Evolutionary conservation across 2,797 vertebrate species (phyloP).

Genomic region (Cynodonichthys magdalenae): DNA sequence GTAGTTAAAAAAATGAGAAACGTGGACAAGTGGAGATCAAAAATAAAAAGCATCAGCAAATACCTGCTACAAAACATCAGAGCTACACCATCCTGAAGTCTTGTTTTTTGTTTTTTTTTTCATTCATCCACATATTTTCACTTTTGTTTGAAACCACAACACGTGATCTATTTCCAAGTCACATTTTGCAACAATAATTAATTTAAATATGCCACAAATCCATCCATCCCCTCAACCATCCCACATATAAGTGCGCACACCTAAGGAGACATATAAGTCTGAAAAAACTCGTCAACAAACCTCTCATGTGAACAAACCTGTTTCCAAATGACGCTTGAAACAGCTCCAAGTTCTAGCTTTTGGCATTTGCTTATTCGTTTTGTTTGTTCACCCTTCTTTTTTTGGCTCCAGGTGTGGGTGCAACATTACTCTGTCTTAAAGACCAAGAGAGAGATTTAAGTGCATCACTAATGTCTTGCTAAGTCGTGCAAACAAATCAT

Average conservation of each 20-base stretch:
- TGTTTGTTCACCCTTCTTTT: constrained; percentile 16
- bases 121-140: neutral
- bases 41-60: no score
- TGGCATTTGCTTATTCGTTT: constrained; percentile 6
- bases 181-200: constrained; percentile 6
- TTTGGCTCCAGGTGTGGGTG: constrained; percentile 39
- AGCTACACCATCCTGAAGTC: no score
- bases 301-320: constrained; percentile 67
- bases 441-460: constrained; percentile 15
- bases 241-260: constrained; percentile 25
- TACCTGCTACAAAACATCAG: no score
- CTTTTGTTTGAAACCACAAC: constrained; percentile 1
- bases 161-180: constrained; percentile 1
- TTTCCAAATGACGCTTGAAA: constrained; percentile 52
- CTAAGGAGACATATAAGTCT: constrained; percentile 18
- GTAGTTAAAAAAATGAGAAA: no score
- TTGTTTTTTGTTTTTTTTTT: no score
- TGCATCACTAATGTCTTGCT: constrained; percentile 17
- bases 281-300: constrained; percentile 21
- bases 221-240: constrained; percentile 16
- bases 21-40: no score
- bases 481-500: constrained; percentile 20
- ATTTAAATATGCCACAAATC: constrained; percentile 18
- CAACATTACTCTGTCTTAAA: constrained; percentile 13
- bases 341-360: constrained; percentile 23